phyloP scores from a whole-genome alignment of 2,797 vertebrate species.

The Margarornis squamiger region DNA sequence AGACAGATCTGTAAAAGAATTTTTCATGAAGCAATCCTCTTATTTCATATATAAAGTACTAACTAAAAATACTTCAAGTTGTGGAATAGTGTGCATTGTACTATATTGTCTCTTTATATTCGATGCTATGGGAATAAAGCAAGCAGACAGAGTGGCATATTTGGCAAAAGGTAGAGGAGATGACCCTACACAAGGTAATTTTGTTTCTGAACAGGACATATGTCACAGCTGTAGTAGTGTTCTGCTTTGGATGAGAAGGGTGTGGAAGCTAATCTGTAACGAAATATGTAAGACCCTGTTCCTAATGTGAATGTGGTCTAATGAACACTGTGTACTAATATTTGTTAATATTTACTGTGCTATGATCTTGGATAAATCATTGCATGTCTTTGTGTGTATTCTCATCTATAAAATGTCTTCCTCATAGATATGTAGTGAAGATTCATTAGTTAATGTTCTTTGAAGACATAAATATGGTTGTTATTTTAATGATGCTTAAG shows the following conservation, averaged over 20 bases:
- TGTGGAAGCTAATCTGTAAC: neutral
- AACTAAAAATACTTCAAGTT: neutral
- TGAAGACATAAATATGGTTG: neutral
- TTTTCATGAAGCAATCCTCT: neutral
- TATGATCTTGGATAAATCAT: neutral
- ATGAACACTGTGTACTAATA: neutral
- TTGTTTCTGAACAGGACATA: neutral
- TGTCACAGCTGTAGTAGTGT: neutral
- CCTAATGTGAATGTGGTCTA: neutral
- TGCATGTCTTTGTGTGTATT: neutral
- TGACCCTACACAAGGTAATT: neutral
- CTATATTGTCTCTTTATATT: neutral
- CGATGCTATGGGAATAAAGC: neutral
- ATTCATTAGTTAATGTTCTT: slow-evolving; percentile 1
- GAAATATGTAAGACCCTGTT: neutral
- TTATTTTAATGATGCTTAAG: neutral
- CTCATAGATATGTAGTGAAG: neutral
- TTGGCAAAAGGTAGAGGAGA: neutral
- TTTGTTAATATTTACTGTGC: neutral
- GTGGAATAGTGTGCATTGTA: neutral
- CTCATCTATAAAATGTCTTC: neutral
- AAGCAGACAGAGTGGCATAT: neutral
- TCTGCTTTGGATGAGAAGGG: neutral
- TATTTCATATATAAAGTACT: neutral
- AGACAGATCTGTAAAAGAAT: neutral